A percentile compares a stretch with the other conserved stretches of the same genome.
Evolutionary conservation across 2,888 invertebrate genomes (phyloP).

Genomic region (Tinea trinotella): DNA sequence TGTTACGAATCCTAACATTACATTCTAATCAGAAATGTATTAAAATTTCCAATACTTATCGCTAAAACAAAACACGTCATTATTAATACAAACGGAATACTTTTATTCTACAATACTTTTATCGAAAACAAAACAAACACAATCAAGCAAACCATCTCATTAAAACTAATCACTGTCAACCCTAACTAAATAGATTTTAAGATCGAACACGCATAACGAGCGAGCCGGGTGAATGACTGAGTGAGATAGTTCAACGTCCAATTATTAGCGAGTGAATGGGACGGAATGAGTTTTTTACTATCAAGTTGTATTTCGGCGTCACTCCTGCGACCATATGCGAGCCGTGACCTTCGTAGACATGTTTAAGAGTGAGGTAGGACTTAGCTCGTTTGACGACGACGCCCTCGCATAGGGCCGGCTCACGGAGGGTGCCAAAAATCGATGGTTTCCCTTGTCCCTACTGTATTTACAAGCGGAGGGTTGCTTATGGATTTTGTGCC

Average conservation of each 20-base stretch:
- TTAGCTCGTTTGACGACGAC: neutral
- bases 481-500: constrained; percentile 4
- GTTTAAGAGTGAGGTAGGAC: constrained; percentile 13
- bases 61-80: neutral
- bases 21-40: no score
- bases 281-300: neutral
- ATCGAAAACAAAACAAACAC: neutral
- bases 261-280: neutral
- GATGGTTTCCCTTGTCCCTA: constrained; percentile 59
- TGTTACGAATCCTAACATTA: no score
- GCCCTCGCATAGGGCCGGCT: constrained; percentile 17
- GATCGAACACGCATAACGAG: constrained; percentile 7
- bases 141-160: neutral
- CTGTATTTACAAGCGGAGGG: constrained; percentile 10
- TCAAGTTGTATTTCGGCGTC: constrained; percentile 51
- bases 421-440: constrained; percentile 64
- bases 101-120: neutral
- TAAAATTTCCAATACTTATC: no score
- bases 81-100: neutral
- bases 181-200: constrained; percentile 11
- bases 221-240: neutral
- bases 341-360: constrained; percentile 15
- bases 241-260: neutral
- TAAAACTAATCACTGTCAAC: neutral
- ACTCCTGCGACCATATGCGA: constrained; percentile 14